Base-by-base conservation (phyloP, 2,888 invertebrate species). In the Pilophorus perplexus region DNA sequence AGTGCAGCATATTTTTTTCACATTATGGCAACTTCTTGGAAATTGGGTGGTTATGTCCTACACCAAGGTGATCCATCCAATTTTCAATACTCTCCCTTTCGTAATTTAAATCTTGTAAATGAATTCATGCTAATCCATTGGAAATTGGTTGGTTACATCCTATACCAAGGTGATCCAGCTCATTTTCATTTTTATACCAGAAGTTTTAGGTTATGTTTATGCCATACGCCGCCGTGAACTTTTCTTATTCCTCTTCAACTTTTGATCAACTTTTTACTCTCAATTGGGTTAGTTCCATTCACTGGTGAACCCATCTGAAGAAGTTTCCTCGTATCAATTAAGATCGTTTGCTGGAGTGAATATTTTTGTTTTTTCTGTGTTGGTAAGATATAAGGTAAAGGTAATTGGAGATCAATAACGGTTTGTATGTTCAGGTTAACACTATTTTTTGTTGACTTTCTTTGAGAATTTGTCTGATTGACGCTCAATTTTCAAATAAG, bases 241-340 rank as follows among this genome's bases (percentile, higher is more conserved):
- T 46, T 20, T 3, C 1, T 23, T 12, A 22, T 6, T 46, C 23
- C 44, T 25, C 23, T 6, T 23, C 46, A 22, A 8, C 22, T 23
- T 46, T 10, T 25, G 23, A 25, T 46, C n/a, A n/a, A n/a, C n/a
- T 22, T 23, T n/a, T 46, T 46, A 22, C 46, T 25, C 46, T 23
- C 1, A 25, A 22, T 46, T 46, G 46, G 23, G 46, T 46, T 46
- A 46, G 4, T 46, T 46, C 46, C 46, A 46, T 46, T 23, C 46
- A 23, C 12, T 46, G 46, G 46, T 46, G 46, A 46, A 46, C 23
- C 12, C 23, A 6, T n/a, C 23, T 25, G 23, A 23, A 46, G 20
- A 42, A 42, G 42, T 42, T 3, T 42, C n/a, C 12, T 46, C 25
- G 12, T 4, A 23, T 5, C 5, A 44, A 22, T 5, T 4, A 23